Base-by-base conservation (phyloP, 2,797 vertebrate species). In the Melopsittacus undulatus region DNA sequence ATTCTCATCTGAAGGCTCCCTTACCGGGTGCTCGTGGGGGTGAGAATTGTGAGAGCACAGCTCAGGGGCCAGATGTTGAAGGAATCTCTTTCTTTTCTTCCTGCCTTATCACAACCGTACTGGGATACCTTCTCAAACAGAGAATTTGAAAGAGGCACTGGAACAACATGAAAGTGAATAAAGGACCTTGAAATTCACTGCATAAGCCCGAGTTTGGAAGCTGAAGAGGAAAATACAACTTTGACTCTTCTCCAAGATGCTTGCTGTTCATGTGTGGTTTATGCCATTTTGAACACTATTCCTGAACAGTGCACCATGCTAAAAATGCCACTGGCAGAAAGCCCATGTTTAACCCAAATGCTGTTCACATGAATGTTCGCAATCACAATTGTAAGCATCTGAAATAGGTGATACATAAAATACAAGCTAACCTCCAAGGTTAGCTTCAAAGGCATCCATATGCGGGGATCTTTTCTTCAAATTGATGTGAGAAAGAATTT, bases 101-200 rank as follows among this genome's bases (percentile, higher is more conserved):
- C 54, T 80, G 80, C 38, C 59, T 75, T 87, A 64, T 80, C 88
- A 46, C 84, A 80, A 79, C 48, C 61, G 32, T 61, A 64, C 15
- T 68, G 70, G 64, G 74, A 85, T 27, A 93, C 29, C 72, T 84
- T 49, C 81, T 70, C 57, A 86, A 56, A 52, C 22, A 56, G 3
- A 79, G 83, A 82, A 83, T 87, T 59, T 90, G 69, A 89, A 94
- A 87, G 73, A 80, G 78, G 81, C 52, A 51, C 49, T 80, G 56
- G 40, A 89, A 83, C 73, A 95, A 90, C 61, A 66, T 18, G 48
- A 17, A 82, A 96, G 70, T 36, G 82, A 97, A 89, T 80, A 89
- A 87, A 95, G 49, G 32, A 57, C 46, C 66, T 77, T 83, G 46
- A 87, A 89, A 77, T 70, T 49, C 12, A 64, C 32, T 15, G 15